Evolutionary conservation across 2,888 invertebrate genomes (phyloP).

Genomic region (Luffia ferchaultella): DNA sequence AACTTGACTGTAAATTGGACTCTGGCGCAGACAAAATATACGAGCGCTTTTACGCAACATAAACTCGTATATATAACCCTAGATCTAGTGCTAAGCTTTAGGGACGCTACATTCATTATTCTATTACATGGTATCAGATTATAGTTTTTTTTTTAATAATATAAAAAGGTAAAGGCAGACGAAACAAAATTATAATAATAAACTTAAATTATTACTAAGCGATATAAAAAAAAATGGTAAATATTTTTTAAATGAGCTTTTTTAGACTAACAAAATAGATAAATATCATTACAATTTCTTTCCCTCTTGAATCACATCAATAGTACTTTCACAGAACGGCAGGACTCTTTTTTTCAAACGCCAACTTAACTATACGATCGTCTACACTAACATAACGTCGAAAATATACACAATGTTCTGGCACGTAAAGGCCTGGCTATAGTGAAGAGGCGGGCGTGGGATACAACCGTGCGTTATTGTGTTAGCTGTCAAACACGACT

Average conservation of each 20-base stretch:
- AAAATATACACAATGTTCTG: conserved; percentile 48
- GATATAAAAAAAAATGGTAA: neutral
- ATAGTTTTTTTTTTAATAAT: neutral
- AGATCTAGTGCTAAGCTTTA: neutral
- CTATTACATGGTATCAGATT: conserved; percentile 3
- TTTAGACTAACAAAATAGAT: neutral
- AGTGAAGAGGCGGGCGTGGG: neutral
- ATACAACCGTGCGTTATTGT: neutral
- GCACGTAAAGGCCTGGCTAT: conserved; percentile 33
- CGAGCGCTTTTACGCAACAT: no score
- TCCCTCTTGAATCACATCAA: neutral
- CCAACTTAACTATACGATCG: neutral
- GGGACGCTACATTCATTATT: neutral
- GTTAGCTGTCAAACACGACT: no score
- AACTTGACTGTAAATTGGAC: no score
- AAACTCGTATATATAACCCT: neutral
- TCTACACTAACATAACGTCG: neutral
- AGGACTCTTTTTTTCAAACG: neutral
- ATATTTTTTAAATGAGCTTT: neutral
- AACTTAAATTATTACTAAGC: neutral
- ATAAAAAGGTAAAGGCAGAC: neutral
- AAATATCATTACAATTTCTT: neutral
- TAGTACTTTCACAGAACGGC: neutral
- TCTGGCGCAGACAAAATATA: no score
- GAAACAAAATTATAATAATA: neutral